These are phyloP conservation scores for Venturia canescens DNA, from an alignment of 1,140 invertebrate genomes.

Conservation along the genomic window DNA sequence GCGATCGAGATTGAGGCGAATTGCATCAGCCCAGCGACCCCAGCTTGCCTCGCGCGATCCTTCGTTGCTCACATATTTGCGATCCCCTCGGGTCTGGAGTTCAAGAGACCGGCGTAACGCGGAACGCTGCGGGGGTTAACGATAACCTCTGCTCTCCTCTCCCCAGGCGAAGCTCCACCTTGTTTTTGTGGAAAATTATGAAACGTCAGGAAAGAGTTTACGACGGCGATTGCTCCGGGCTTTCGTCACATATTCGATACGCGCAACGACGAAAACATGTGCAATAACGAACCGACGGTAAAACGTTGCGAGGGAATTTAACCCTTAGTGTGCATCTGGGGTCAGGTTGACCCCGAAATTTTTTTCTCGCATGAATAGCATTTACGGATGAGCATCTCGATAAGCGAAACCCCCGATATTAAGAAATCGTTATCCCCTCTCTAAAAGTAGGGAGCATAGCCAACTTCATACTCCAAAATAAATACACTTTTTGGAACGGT, in stretches of 20 bases:
- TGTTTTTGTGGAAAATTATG: not conserved
- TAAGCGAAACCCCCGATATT: too few species aligned
- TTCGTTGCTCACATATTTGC: not conserved
- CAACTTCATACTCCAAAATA: too few species aligned
- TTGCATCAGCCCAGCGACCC: not conserved
- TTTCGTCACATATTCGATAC: not conserved
- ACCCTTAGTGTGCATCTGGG: too few species aligned
- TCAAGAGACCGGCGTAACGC: not conserved
- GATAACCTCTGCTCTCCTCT: not conserved
- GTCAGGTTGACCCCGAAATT: too few species aligned
- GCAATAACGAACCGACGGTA: not conserved
- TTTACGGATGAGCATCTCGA: too few species aligned
- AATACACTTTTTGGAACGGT: too few species aligned
- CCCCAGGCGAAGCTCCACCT: not conserved
- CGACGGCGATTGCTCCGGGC: not conserved
- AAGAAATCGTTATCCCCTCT: too few species aligned
- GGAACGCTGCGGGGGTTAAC: not conserved
- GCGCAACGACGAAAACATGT: not conserved
- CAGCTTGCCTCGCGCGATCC: not conserved
- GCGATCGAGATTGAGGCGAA: not conserved
- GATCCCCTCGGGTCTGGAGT: not conserved
- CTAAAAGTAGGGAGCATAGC: too few species aligned
- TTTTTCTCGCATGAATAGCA: too few species aligned
- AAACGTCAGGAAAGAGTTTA: not conserved
- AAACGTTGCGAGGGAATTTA: too few species aligned